Evolutionary conservation across 2,113 vertebrate genomes (phyloP), one percentile per base, ranked within the genome.

Genomic region (Silurus glanis): DNA sequence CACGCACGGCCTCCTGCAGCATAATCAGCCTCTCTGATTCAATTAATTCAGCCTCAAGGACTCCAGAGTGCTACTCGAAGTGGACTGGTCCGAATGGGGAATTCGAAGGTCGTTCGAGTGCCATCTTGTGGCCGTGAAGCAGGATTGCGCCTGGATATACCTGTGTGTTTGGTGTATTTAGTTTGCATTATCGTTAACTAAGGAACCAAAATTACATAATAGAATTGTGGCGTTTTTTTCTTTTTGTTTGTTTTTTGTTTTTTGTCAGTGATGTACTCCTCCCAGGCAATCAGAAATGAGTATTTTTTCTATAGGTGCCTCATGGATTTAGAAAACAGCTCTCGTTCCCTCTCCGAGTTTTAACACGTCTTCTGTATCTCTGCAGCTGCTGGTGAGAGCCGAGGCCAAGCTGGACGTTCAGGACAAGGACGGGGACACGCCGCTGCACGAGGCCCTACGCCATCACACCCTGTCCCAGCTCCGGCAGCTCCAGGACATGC

Each of bases 371-470:
- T 84, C 21, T 72, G 62, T 89, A 69, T 69, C 91, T 12, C 83
- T 89, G 81, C 91, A 99, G 98, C 95, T 99, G 86, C 94, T 99
- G 89, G 98, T 99, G 76, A 96, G 98, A 74, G 98, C 98, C 51
- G 98, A 98, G 92, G 98, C 98, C 89, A 99, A 99, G 87, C 94
- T 99, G 82, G 98, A 99, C 86, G 98, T 99, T 88, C 98, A 99
- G 94, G 98, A 99, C 94, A 99, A 99, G 91, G 98, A 99, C 89
- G 98, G 98, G 81, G 98, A 99, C 93, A 99, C 98, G 56, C 98
- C 98, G 49, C 94, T 99, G 80, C 98, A 99, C 55, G 98, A 99
- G 94, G 98, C 98, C 90, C 95, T 99, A 90, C 95, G 98, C 61
- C 98, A 99, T 93, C 98, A 99, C 89, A 99, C 98, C 0, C 93